Conservation (phyloP, 1,140 invertebrate species). For the Grapholita molesta region DNA sequence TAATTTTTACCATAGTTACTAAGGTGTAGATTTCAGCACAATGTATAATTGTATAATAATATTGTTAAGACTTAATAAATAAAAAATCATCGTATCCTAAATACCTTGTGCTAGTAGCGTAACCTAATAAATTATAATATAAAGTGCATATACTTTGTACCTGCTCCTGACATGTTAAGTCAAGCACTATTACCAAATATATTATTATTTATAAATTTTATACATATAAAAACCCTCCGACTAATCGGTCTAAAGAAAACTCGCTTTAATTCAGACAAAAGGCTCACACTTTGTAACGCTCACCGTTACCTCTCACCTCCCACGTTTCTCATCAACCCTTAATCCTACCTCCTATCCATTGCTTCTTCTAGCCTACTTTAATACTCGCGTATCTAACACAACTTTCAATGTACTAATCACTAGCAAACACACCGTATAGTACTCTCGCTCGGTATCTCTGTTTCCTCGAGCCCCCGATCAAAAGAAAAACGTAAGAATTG, state of each 20-base stretch:
- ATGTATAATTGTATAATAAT: no score
- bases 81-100: no score
- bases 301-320: slow-evolving; percentile 56
- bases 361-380: slow-evolving; percentile 18
- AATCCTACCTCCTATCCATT: slow-evolving; percentile 39
- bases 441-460: neutral
- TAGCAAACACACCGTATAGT: slow-evolving; percentile 25
- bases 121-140: no score
- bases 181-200: no score
- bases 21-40: no score
- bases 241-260: slow-evolving; percentile 26
- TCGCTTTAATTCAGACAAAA: slow-evolving; percentile 67
- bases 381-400: neutral
- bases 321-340: slow-evolving; percentile 28
- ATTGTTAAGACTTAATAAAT: no score
- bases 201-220: neutral
- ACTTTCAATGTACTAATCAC: slow-evolving; percentile 34
- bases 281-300: slow-evolving; percentile 75
- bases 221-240: neutral
- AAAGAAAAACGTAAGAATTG: neutral
- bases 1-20: no score
- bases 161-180: no score
- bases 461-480: neutral
- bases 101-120: no score
- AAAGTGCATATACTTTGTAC: no score